Conservation (phyloP, 2,888 invertebrate genomes). For the Onchidella celtica region DNA sequence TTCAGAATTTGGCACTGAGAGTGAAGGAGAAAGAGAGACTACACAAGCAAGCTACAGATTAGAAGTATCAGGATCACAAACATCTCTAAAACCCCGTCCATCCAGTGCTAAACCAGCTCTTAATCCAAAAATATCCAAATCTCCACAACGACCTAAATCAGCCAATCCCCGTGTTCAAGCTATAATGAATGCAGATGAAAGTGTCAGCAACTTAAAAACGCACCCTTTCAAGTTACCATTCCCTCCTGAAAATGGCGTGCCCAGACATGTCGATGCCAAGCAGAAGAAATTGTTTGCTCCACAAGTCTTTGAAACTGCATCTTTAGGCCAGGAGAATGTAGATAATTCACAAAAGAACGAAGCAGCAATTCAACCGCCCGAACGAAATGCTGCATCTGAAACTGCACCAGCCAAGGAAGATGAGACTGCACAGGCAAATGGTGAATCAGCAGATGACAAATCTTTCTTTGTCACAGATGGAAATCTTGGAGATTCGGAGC, state of each 20-base stretch:
- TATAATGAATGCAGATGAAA: slow-evolving; percentile 58
- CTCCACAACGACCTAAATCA: slow-evolving; percentile 62
- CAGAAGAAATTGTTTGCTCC: slow-evolving; percentile 68
- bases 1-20: slow-evolving; percentile 52
- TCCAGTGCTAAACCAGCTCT: slow-evolving; percentile 58
- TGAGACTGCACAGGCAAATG: slow-evolving; percentile 1
- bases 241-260: slow-evolving; percentile 64
- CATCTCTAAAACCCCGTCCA: slow-evolving; percentile 43
- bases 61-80: slow-evolving; percentile 53
- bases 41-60: slow-evolving; percentile 46
- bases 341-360: background rate
- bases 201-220: background rate
- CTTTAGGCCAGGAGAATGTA: background rate
- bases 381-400: background rate
- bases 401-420: background rate
- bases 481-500: background rate
- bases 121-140: slow-evolving; percentile 59
- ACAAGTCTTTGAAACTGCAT: slow-evolving; percentile 18
- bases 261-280: slow-evolving; percentile 61
- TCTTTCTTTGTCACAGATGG: slow-evolving; percentile 47
- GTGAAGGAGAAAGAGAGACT: slow-evolving; percentile 2
- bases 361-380: background rate
- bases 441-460: background rate
- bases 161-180: slow-evolving; percentile 59
- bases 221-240: slow-evolving; percentile 67